Evolutionary conservation across 2,888 invertebrate genomes (phyloP), one percentile per base, ranked within the genome.

Genomic region (Lysandra coridon): DNA sequence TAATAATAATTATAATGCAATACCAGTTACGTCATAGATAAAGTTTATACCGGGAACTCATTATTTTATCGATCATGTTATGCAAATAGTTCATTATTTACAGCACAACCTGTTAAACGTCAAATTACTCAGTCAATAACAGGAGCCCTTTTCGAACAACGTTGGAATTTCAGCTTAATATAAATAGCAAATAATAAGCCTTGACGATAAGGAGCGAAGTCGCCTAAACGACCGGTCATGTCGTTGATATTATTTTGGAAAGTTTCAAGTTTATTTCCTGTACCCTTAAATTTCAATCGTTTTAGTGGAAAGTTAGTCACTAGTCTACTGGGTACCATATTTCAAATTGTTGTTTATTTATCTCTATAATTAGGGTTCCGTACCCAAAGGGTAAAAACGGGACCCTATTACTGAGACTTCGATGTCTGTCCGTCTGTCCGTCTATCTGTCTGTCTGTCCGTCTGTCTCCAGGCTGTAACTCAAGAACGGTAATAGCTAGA

Each of bases 11-110:
- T 14, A 69, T 69, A 30, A 30, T 17, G 33, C 14, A 69, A 33
- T 14, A 37, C 33, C 12, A 69, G 33, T 33, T 69, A 37, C 33
- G 1, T 33, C 30, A 17, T 69, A 17, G 33, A 69, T 69, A 69
- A 37, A 37, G 14, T 69, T 69, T 33, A 69, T 69, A 69, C 37
- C 33, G 33, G 1, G 14, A 69, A 69, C 33, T 69, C 33, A 14
- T 69, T 69, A 69, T 69, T 69, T 69, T 69, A 69, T 37, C 37
- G 17, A 69, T 33, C 33, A 69, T 69, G 69, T 5, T 69, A 33
- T 33, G 69, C 69, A 69, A 64, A 64, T 64, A 69, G 33, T 69
- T 69, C 33, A 69, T 69, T 69, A 69, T 69, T 69, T 69, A 17
- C 33, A 69, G 37, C 69, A 37, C 1, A 37, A 37, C 69, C 33